Evolutionary conservation across 2,888 invertebrate genomes (phyloP).

Genomic region (Calephelis perditalis): DNA sequence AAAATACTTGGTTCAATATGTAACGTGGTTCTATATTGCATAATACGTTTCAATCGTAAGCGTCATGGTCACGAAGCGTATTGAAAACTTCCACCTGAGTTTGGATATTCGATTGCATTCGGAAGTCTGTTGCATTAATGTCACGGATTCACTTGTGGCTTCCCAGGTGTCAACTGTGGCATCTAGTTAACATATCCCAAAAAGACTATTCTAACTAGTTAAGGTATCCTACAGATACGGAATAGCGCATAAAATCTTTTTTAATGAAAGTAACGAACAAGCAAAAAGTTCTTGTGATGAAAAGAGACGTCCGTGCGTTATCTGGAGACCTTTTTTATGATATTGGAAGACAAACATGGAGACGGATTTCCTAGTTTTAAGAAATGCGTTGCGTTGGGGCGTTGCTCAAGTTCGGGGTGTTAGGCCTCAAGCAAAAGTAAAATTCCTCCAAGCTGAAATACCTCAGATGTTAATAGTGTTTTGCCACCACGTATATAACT

Average conservation of each 20-base stretch:
- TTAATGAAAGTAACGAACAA: neutral
- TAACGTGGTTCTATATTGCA: constrained; percentile 30
- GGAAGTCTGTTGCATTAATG: constrained; percentile 48
- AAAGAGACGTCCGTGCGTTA: too few relatives aligned
- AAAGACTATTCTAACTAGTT: neutral
- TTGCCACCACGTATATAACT: too few relatives aligned
- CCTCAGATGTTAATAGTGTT: too few relatives aligned
- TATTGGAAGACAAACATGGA: too few relatives aligned
- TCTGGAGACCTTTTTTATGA: neutral
- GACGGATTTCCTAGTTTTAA: too few relatives aligned
- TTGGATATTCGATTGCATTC: constrained; percentile 62
- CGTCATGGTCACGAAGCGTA: constrained; percentile 71
- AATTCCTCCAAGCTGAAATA: too few relatives aligned
- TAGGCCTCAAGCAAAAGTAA: too few relatives aligned
- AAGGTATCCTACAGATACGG: too few relatives aligned
- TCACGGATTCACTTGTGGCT: constrained; percentile 33
- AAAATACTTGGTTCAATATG: neutral
- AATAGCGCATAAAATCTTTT: neutral
- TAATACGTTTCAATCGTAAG: constrained; percentile 53
- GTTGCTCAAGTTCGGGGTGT: too few relatives aligned
- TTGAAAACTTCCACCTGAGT: constrained; percentile 70
- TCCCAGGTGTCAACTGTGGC: constrained; percentile 22
- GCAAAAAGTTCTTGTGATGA: too few relatives aligned
- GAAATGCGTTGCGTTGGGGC: too few relatives aligned
- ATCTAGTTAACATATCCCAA: constrained; percentile 3